Base-by-base conservation (phyloP, 37 sponge, comb jelly and placozoan species). In the Ephydatia muelleri region DNA sequence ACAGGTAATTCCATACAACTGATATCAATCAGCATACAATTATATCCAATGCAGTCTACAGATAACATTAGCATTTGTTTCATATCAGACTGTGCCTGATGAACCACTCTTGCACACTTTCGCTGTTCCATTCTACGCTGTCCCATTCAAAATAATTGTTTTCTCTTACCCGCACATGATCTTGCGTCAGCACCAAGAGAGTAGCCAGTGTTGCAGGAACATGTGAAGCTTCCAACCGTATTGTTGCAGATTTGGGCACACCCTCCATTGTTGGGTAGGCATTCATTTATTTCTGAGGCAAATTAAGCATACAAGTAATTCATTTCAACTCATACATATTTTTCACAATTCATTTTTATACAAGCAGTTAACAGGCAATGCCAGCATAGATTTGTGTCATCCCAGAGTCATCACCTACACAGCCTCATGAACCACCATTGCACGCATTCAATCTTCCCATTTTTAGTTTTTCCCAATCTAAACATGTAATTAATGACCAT, bases 281-380 rank as follows among this genome's bases (percentile, higher is more conserved):
- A 86, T 33, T 86, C 87, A 86, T 86, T 86, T 28, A 86, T 78
- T 12, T 86, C 87, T 83, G 36, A 39, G 57, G 57, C 16, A 57
- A 21, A 57, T 57, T 19, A 57, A 57, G 19, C 57, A 57, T 57
- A 57, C 57, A 57, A 21, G 57, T 57, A 57, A 57, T 57, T 19
- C 57, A 57, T 57, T 57, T 57, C 57, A 57, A 57, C 9, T 57
- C 47, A 8, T 43, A 43, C 8, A 8, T 43, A 43, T 43, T 43
- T 43, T 57, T 57, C 57, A 57, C 19, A 14, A 57, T 57, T 19
- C 16, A 57, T 57, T 19, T 57, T 57, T 57, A 57, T 57, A 14
- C 16, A 21, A 57, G 57, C 57, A 19, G 57, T 57, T 21, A 19
- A 57, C 57, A 57, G 57, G 57, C n/a, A 57, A 57, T 19, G 57